Conservation (phyloP, 2,113 vertebrate genomes). For the Thinocorus orbignyianus region DNA sequence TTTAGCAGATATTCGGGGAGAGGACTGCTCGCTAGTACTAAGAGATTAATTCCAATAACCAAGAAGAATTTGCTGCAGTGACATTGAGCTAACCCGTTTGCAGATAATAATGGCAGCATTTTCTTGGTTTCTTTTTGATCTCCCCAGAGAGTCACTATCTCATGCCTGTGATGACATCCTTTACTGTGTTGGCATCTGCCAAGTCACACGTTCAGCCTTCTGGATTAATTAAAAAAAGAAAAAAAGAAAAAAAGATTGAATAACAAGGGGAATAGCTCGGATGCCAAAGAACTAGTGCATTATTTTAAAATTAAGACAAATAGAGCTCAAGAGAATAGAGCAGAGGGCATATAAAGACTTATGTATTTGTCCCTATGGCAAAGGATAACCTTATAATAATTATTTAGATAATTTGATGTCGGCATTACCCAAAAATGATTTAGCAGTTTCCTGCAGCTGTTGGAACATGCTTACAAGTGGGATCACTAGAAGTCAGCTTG, state of each 20-base stretch:
- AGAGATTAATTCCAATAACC: background rate
- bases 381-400: background rate
- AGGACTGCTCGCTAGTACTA: background rate
- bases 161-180: background rate
- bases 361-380: background rate
- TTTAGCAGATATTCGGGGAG: background rate
- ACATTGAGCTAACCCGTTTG: constrained; percentile 16
- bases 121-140: constrained; percentile 9
- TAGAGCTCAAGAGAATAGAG: background rate
- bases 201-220: constrained; percentile 20
- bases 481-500: background rate
- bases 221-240: background rate
- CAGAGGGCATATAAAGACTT: background rate
- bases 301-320: background rate
- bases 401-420: background rate
- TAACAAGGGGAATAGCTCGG: background rate
- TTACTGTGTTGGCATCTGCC: background rate
- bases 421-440: background rate
- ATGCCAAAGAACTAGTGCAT: background rate
- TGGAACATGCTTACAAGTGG: background rate
- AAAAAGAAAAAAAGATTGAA: background rate
- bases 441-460: constrained; percentile 9
- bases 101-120: background rate
- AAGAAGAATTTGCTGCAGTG: constrained; percentile 28
- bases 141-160: background rate